phyloP scores from a whole-genome alignment of 2,888 invertebrate genomes.

The Microchrysa polita region DNA sequence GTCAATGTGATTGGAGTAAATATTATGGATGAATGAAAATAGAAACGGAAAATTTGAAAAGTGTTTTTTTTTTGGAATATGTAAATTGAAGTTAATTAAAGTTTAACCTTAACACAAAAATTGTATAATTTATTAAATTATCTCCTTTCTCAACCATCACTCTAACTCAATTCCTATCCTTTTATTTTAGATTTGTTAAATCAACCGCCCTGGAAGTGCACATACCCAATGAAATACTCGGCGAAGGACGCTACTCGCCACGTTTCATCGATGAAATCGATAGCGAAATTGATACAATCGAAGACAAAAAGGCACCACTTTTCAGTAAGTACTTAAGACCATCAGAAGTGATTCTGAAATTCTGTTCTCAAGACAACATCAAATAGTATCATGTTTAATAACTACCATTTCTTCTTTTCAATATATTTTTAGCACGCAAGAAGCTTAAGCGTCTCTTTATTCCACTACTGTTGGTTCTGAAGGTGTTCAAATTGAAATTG shows the following conservation, averaged over 20 bases:
- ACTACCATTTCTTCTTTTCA: constrained; percentile 20
- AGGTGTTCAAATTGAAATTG: constrained; percentile 85
- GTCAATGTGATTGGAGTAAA: too few species aligned
- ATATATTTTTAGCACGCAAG: constrained; percentile 74
- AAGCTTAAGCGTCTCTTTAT: constrained; percentile 84
- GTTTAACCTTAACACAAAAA: too few species aligned
- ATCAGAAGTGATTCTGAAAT: too few species aligned
- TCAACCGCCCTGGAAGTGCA: constrained; percentile 80
- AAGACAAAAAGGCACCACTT: constrained; percentile 81
- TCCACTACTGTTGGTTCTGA: constrained; percentile 81
- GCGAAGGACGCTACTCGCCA: constrained; percentile 78
- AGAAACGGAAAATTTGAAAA: too few species aligned
- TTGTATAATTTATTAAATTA: too few species aligned
- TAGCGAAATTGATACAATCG: constrained; percentile 82
- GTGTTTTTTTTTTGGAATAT: too few species aligned
- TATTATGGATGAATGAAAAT: too few species aligned
- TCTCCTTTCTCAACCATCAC: too few species aligned
- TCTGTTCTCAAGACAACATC: too few species aligned
- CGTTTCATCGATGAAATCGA: constrained; percentile 85
- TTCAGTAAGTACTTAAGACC: constrained; percentile 82
- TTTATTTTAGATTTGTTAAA: constrained; percentile 72
- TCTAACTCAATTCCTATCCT: constrained; percentile 5
- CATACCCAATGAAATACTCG: constrained; percentile 79
- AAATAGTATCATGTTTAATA: too few species aligned
- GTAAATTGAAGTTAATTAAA: too few species aligned